Evolutionary conservation across 2,797 vertebrate genomes (phyloP), one percentile per base, ranked within the genome.

Genomic region (Mastacembelus armatus): DNA sequence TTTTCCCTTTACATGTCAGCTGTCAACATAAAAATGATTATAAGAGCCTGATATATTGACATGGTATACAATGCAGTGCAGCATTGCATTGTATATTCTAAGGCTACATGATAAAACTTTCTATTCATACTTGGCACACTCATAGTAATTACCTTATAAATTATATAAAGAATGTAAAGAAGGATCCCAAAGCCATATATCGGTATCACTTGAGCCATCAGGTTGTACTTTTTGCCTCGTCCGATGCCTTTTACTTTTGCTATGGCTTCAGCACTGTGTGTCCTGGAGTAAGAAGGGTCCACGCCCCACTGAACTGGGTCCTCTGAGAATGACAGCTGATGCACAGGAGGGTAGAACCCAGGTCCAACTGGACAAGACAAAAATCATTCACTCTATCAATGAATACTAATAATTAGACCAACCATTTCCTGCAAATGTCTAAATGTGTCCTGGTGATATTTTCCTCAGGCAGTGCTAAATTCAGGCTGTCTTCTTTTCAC

Each of bases 141-240:
- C 47, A 22, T 33, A 30, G 7, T 24, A 26, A 5, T 72, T 93
- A 98, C 96, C 96, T 99, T 98, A 84, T 96, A 94, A 21, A 98
- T 93, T 71, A 99, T 96, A 78, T 97, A 98, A 8, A 98, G 63
- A 75, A 99, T 98, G 74, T 98, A 98, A 33, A 99, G 93, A 68
- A 99, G 94, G 72, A 99, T 96, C 43, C 96, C 96, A 87, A 99
- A 98, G 68, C 97, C 96, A 79, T 99, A 99, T 74, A 98, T 94
- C 35, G 97, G 97, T 59, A 98, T 96, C 54, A 96, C 95, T 84
- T 97, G 96, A 15, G 93, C 92, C 89, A 98, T 94, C 16, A 97
- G 89, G 75, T 94, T 94, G 90, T 95, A 92, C 57, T 95, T 95
- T 74, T 78, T 94, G 54, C 89, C 90, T 49, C 84, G 89, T 74